Percentiles rank a stretch among this genome's conserved stretches.
Evolutionary conservation across 1,140 invertebrate genomes (phyloP).

Genomic region (Kradibia gibbosae): DNA sequence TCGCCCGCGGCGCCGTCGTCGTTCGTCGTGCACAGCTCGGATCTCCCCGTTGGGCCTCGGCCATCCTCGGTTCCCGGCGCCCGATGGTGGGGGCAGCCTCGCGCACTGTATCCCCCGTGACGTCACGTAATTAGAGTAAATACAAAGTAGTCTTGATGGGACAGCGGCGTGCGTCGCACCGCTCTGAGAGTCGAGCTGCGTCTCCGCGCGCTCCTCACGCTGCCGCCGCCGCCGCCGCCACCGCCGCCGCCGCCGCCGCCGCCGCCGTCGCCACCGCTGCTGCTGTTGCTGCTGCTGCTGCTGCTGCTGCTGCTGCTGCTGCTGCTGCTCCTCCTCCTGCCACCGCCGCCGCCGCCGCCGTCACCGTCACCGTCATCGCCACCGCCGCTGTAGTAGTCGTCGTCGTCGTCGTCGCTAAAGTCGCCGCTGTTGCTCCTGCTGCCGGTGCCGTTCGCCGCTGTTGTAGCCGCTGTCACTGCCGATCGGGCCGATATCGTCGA

Average conservation of each 20-base stretch:
- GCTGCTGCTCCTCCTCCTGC: background rate
- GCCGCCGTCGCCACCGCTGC: background rate
- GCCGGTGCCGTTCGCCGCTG: background rate
- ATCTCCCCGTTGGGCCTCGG: constrained; percentile 53
- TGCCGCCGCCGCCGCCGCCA: background rate
- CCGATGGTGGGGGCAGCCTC: constrained; percentile 60
- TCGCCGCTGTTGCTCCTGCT: background rate
- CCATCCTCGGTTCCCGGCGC: constrained; percentile 53
- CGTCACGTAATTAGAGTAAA: constrained; percentile 85
- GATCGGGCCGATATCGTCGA: background rate
- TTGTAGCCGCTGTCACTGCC: background rate
- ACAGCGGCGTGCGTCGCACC: constrained; percentile 77
- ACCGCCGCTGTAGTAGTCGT: background rate
- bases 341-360: background rate
- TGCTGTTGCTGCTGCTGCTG: background rate
- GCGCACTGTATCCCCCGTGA: constrained; percentile 75
- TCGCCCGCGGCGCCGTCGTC: constrained; percentile 28
- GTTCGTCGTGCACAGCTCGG: constrained; percentile 25
- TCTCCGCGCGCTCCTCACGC: constrained; percentile 24
- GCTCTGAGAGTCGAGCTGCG: constrained; percentile 52
- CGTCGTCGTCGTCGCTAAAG: background rate
- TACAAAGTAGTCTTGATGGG: constrained; percentile 82
- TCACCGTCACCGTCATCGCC: background rate
- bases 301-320: background rate
- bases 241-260: background rate